Evolutionary conservation across 2,113 vertebrate species (phyloP).

Genomic region (Papio anubis): DNA sequence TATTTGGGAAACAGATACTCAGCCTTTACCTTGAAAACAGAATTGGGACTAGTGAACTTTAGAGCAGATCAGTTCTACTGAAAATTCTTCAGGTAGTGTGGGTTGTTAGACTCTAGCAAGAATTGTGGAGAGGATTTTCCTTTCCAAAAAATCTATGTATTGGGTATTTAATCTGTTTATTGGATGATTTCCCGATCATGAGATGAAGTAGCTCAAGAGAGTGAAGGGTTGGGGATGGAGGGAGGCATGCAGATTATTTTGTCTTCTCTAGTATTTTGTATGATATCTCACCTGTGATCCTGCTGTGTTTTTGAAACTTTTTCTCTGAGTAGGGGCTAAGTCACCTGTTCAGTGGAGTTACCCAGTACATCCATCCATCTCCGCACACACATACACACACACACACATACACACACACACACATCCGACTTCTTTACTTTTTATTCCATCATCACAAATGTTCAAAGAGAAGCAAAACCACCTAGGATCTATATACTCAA

Average conservation of each 20-base stretch:
- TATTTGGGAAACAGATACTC: slow-evolving; percentile 17
- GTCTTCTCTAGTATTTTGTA: not conserved
- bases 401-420: not conserved
- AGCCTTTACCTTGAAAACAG: not conserved
- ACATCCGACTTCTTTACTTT: not conserved
- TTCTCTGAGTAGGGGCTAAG: not conserved
- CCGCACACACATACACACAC: too few species aligned
- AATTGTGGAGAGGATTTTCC: not conserved
- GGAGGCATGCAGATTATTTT: not conserved
- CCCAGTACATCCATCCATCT: not conserved
- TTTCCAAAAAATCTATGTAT: not conserved
- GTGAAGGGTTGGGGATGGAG: not conserved
- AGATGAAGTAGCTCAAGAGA: not conserved
- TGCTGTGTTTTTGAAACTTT: not conserved
- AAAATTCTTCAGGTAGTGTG: not conserved
- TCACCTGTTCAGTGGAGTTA: not conserved
- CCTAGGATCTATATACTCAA: not conserved
- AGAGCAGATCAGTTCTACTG: not conserved
- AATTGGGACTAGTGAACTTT: not conserved
- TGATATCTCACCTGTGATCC: not conserved
- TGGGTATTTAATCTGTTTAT: not conserved
- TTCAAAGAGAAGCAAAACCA: not conserved
- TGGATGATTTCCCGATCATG: not conserved
- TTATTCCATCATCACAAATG: not conserved
- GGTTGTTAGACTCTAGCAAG: not conserved